Base-by-base conservation (phyloP, 2,888 invertebrate species). In the Dascillus cervinus region DNA sequence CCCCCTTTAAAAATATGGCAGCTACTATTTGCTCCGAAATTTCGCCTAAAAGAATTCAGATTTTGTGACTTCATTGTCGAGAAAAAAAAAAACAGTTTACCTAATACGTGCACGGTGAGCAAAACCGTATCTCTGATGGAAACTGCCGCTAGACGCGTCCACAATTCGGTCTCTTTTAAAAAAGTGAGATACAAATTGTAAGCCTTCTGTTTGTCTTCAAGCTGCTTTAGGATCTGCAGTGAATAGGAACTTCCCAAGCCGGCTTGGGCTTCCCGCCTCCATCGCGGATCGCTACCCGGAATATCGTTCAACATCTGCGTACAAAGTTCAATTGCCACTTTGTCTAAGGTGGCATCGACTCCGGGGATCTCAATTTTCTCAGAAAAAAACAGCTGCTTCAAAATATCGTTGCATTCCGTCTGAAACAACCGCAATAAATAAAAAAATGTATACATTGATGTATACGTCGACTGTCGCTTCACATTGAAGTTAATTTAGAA, bases 251-350 rank as follows among this genome's bases (percentile, higher is more conserved):
- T 78, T 36, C 82, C 82, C 14, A 82, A 64, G 27, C 73, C 62
- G 1, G 75, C 69, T 50, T 62, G 39, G 4, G 36, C 31, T 13
- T 50, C 46, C 28, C 52, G 48, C 8, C 30, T 50, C 82, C 82
- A 83, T 29, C 83, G 66, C 1, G 94, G 94, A 71, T 95, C 95
- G 8, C 86, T 81, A 0, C 84, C 81, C 1, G 94, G 92, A 44
- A 81, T 77, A 64, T 94, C 92, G 58, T 94, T 85, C 32, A 91
- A 74, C 49, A 92, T 70, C 57, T 87, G 83, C 37, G 73, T 69
- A 34, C 86, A 85, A 13, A 89, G 75, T 29, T 69, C 65, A 8
- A 79, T 60, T n/a, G 82, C 74, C 27, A 77, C 67, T 41, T 71
- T 71, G 53, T 76, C 75, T 24, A 78, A 54, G 19, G 65, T 63